Conservation (phyloP, 1,140 invertebrate genomes). For the Cyclargus thomasi region DNA sequence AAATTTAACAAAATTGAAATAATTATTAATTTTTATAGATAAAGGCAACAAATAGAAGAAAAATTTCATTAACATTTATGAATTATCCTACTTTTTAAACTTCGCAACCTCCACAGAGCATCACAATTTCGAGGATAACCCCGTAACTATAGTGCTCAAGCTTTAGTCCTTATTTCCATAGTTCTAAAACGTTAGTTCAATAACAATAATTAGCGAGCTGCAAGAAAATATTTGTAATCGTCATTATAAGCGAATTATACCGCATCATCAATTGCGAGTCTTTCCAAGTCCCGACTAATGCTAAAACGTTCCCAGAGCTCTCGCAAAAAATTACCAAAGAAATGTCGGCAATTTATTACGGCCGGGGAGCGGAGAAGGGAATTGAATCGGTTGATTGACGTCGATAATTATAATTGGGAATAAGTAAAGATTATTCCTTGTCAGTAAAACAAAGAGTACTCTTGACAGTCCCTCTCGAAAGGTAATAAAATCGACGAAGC, state of each 20-base stretch:
- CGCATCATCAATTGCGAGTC: background rate
- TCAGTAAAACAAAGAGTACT: slow-evolving; percentile 26
- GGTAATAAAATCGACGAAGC: slow-evolving; percentile 25
- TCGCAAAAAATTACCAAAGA: slow-evolving; percentile 9
- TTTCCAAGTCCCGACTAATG: background rate
- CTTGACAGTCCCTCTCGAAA: slow-evolving; percentile 20
- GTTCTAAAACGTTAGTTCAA: too few relatives aligned
- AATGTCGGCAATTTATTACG: slow-evolving; percentile 12
- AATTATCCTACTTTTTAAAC: too few relatives aligned
- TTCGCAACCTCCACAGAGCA: too few relatives aligned
- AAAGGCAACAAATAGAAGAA: too few relatives aligned
- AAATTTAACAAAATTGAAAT: too few relatives aligned
- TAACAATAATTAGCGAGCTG: background rate
- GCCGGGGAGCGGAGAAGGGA: background rate
- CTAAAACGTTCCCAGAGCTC: background rate
- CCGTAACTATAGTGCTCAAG: too few relatives aligned
- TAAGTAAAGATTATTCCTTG: slow-evolving; percentile 22
- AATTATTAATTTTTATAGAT: too few relatives aligned
- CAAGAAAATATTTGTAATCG: background rate
- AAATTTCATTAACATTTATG: too few relatives aligned
- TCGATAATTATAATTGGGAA: slow-evolving; percentile 26
- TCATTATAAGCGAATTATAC: background rate
- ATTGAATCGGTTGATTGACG: slow-evolving; percentile 23
- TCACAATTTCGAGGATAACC: too few relatives aligned
- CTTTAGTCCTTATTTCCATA: too few relatives aligned